Evolutionary conservation across 2,888 invertebrate species (phyloP), one percentile per base, ranked within the genome.

Genomic region (Himalopsyche anomala): DNA sequence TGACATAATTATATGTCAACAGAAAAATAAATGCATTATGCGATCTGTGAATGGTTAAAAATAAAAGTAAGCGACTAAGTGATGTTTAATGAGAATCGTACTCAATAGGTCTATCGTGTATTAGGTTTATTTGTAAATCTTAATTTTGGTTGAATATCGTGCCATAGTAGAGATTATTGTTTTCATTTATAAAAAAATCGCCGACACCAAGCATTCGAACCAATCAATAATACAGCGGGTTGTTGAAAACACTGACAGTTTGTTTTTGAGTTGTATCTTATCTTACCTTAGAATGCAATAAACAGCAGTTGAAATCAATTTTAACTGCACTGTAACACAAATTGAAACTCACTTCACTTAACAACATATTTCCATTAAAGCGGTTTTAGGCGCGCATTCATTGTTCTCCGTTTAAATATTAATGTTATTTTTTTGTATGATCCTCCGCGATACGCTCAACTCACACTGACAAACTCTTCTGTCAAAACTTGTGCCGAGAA

Each of bases 281-380:
- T 36, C 84, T 84, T 81, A 45, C 40, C 62, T 81, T 62, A 40
- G 12, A 56, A 81, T 80, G 81, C 45, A 80, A 62, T 28, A 80
- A 81, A 81, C 42, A 80, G 56, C 15, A 17, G 40, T 17, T 28
- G 62, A 45, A 56, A 84, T 45, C 56, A 80, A 84, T 56, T 84
- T 81, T 45, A 69, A 80, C 81, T 62, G 40, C 85, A 82, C 85
- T 74, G n/a, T 54, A 82, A 85, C 40, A 82, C 62, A 42, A 82
- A 40, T 85, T 85, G 42, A 82, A 82, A 74, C 36, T 55, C 79
- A 55, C 82, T 45, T 17, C 79, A 85, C 56, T 74, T 12, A 80
- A 80, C 80, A 82, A 85, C 85, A 85, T 85, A 82, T 40, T 85
- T 85, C 55, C 74, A 80, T 38, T 36, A 40, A 82, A 15, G 40